Conservation (phyloP, 2,888 invertebrate genomes). For the Amblyteles armatorius region DNA sequence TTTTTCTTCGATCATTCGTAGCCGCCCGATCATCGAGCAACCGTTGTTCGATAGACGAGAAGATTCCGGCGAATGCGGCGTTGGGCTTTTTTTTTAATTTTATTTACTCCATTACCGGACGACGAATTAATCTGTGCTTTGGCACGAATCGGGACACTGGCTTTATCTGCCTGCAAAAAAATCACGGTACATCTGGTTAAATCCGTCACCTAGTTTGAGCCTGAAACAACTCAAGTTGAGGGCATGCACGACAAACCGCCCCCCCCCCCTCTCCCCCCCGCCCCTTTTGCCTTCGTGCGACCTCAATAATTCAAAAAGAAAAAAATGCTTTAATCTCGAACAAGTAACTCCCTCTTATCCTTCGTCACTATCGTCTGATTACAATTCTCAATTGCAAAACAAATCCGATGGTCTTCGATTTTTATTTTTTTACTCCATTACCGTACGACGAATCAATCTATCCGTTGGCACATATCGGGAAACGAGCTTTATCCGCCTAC, state of each 20-base stretch:
- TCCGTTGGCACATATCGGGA: too few species aligned
- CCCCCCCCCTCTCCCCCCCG: too few species aligned
- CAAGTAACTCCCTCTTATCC: not conserved
- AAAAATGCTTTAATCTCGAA: not conserved
- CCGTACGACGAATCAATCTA: too few species aligned
- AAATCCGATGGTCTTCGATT: not conserved
- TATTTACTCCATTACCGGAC: not conserved
- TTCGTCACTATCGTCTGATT: not conserved
- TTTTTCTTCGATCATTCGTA: slow-evolving; percentile 55
- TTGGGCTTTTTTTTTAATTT: not conserved
- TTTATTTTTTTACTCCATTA: not conserved
- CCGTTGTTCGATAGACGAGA: not conserved
- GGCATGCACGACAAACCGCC: too few species aligned
- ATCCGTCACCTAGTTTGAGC: not conserved
- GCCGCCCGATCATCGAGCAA: not conserved
- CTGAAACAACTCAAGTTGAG: too few species aligned
- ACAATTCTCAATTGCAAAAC: not conserved
- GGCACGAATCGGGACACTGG: not conserved
- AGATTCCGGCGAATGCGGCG: not conserved
- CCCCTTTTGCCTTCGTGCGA: not conserved
- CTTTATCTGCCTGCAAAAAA: not conserved
- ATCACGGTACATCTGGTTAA: not conserved
- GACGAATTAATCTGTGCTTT: too few species aligned
- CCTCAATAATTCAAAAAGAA: not conserved
- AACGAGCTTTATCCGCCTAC: not conserved